Evolutionary conservation across 2,888 invertebrate species (phyloP), one percentile per base, ranked within the genome.

Genomic region (Rhorus exstirpatorius): DNA sequence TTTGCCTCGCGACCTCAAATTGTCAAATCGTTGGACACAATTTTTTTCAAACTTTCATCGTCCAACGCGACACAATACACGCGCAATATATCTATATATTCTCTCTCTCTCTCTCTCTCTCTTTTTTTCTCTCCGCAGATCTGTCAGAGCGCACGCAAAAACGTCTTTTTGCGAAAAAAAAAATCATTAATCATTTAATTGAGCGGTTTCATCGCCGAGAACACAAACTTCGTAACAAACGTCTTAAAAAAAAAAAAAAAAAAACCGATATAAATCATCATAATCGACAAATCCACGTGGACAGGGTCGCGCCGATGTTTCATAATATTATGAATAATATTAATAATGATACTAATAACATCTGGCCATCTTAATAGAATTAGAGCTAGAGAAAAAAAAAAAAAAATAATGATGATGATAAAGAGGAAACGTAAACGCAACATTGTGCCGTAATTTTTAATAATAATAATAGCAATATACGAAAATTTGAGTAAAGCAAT

Each of bases 401-500:
- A 61, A n/a, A n/a, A n/a, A n/a, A n/a, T n/a, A n/a, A n/a, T n/a
- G n/a, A n/a, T n/a, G n/a, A n/a, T 26, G n/a, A 82, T 76, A 31
- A 76, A 79, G 75, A 84, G 72, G 70, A 74, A 85, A 83, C 81
- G 63, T 81, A 84, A 77, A 79, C 83, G 81, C 79, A 81, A 81
- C 79, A 77, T 81, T 81, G 72, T 83, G 77, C 67, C 65, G 44
- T 72, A 46, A 58, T 55, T 31, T 58, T 68, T 67, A 51, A 35
- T 49, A 68, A 53, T 70, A 70, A 70, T 55, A 72, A 67, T 76
- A 80, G 79, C 84, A 83, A 85, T 74, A 84, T 84, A 84, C 81
- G 84, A 85, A 63, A 85, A 82, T 85, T 84, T 85, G 77, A 85
- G 84, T 84, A 85, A 85, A 84, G 83, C 81, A 67, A 79, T 85